phyloP scores from a whole-genome alignment of 2,888 invertebrate species.

The Metacarcinus magister region DNA sequence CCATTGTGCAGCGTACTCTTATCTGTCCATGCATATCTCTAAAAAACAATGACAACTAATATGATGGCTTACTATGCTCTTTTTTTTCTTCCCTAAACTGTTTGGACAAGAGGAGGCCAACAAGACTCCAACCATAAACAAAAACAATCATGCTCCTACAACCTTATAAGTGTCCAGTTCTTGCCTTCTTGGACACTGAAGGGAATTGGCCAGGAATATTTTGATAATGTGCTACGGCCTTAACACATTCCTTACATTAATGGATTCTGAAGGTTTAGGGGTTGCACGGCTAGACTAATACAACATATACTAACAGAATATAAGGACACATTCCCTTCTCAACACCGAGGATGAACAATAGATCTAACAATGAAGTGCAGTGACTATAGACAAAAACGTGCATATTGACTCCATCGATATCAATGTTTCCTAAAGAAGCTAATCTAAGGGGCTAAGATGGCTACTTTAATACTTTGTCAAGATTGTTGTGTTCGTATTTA shows the following conservation, averaged over 20 bases:
- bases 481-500: not conserved
- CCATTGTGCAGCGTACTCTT: conserved; percentile 1
- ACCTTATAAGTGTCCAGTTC: not conserved
- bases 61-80: not conserved
- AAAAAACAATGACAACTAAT: not conserved
- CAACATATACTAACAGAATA: not conserved
- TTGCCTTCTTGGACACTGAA: not conserved
- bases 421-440: not conserved
- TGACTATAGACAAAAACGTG: not conserved
- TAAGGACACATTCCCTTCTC: not conserved
- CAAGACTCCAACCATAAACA: not conserved
- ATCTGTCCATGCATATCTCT: not conserved
- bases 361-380: not conserved
- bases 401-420: not conserved
- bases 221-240: not conserved
- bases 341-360: not conserved
- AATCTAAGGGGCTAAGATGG: not conserved
- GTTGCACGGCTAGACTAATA: not conserved
- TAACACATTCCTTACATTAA: not conserved
- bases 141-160: conserved; percentile 2
- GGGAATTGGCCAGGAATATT: not conserved
- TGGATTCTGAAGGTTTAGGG: not conserved
- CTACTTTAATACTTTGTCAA: not conserved
- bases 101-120: not conserved
- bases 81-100: not conserved